These are phyloP conservation scores for Nephrotoma flavescens DNA, from an alignment of 2,888 invertebrate genomes.

Conservation along the genomic window DNA sequence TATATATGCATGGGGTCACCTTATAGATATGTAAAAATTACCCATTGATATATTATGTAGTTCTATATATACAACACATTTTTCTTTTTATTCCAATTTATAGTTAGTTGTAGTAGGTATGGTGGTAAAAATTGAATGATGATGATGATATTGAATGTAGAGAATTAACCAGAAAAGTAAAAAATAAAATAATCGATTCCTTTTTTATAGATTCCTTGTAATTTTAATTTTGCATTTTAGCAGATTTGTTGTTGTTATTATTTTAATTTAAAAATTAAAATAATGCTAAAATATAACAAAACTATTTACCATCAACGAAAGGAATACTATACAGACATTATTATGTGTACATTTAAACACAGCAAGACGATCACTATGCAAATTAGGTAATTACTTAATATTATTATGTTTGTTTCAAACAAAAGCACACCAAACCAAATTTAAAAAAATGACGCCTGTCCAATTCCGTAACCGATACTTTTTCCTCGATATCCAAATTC, in stretches of 20 bases:
- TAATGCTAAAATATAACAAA: not conserved
- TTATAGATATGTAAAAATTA: not conserved
- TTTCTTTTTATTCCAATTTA: not conserved
- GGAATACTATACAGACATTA: not conserved
- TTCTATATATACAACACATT: not conserved
- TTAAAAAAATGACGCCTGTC: not conserved
- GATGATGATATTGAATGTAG: not conserved
- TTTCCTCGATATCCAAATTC: too few relatives aligned
- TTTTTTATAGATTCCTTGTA: not conserved
- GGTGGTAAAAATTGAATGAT: not conserved
- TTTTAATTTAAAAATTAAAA: too few relatives aligned
- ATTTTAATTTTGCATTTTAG: not conserved
- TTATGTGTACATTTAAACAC: not conserved
- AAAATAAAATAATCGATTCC: not conserved
- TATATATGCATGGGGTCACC: not conserved
- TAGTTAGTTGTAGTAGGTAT: not conserved
- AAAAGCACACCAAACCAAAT: not conserved
- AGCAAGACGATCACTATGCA: not conserved
- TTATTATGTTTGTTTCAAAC: not conserved
- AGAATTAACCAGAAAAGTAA: not conserved
- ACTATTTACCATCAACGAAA: not conserved
- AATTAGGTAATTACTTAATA: not conserved
- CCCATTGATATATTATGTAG: not conserved
- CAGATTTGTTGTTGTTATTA: not conserved
- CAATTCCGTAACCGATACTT: too few relatives aligned